phyloP scores from a whole-genome alignment of 2,888 invertebrate species.

The Mimachlamys varia region DNA sequence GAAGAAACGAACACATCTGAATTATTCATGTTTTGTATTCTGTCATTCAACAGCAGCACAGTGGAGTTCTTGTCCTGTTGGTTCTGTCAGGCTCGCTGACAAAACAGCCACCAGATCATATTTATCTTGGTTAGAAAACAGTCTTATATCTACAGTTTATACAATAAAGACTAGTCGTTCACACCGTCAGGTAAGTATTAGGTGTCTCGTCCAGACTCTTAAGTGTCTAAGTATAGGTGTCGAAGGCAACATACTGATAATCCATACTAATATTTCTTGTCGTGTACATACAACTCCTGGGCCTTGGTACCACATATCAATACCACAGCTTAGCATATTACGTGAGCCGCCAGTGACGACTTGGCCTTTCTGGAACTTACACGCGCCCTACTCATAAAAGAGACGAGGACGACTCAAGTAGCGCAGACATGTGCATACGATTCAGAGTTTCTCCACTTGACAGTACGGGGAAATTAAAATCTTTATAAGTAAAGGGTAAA shows the following conservation, averaged over 20 bases:
- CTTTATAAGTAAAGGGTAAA: not conserved
- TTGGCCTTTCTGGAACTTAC: not conserved
- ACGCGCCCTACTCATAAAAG: not conserved
- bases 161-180: not conserved
- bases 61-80: not conserved
- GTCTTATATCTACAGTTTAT: not conserved
- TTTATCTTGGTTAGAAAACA: slow-evolving; percentile 19
- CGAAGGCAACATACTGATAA: not conserved
- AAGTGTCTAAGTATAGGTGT: too few relatives aligned
- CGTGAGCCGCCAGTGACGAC: not conserved
- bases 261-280: not conserved
- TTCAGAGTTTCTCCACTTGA: not conserved
- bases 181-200: not conserved
- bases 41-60: not conserved
- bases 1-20: not conserved
- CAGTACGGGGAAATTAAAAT: not conserved
- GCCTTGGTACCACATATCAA: not conserved
- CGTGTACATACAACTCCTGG: not conserved
- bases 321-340: not conserved
- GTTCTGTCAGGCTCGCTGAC: not conserved
- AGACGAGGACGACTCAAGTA: not conserved
- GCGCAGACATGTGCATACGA: not conserved
- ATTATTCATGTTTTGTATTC: not conserved
- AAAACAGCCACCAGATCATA: not conserved
- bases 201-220: not conserved